phyloP scores from a whole-genome alignment of 1,140 invertebrate genomes.

The Platorchestia sp. region DNA sequence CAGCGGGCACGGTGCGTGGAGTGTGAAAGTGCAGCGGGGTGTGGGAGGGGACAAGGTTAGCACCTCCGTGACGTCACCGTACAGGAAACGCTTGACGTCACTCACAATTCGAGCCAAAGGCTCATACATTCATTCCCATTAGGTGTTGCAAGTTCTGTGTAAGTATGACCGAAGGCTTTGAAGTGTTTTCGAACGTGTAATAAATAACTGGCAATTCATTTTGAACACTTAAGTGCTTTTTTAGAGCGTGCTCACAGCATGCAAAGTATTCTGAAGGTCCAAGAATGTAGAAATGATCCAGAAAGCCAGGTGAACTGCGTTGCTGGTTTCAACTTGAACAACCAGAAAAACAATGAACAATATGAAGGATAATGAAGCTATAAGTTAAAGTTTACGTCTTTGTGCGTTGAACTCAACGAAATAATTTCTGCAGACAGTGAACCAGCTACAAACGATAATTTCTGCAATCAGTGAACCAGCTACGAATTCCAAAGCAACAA shows the following conservation, averaged over 20 bases:
- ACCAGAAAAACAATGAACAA: not conserved
- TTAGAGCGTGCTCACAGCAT: not conserved
- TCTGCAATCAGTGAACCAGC: not conserved
- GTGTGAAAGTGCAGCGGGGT: constrained; percentile 40
- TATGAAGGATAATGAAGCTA: too few relatives aligned
- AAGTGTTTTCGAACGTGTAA: not conserved
- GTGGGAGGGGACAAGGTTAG: constrained; percentile 38
- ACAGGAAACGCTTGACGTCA: not conserved
- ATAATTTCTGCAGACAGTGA: too few relatives aligned
- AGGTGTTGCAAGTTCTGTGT: not conserved
- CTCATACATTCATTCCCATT: not conserved
- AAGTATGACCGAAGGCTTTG: not conserved
- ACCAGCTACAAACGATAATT: not conserved
- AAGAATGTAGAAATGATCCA: not conserved
- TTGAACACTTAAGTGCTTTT: not conserved
- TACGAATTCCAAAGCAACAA: not conserved
- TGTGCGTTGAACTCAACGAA: too few relatives aligned
- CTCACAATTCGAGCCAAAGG: not conserved
- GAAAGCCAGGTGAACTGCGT: not conserved
- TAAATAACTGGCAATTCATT: not conserved
- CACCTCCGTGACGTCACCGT: constrained; percentile 32
- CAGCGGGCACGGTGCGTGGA: not conserved
- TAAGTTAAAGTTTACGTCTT: not conserved
- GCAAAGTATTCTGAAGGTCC: not conserved
- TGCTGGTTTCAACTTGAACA: too few relatives aligned